These are phyloP conservation scores for Zosterops pallidus DNA, from an alignment of 2,113 vertebrate species.

Conservation along the genomic window DNA sequence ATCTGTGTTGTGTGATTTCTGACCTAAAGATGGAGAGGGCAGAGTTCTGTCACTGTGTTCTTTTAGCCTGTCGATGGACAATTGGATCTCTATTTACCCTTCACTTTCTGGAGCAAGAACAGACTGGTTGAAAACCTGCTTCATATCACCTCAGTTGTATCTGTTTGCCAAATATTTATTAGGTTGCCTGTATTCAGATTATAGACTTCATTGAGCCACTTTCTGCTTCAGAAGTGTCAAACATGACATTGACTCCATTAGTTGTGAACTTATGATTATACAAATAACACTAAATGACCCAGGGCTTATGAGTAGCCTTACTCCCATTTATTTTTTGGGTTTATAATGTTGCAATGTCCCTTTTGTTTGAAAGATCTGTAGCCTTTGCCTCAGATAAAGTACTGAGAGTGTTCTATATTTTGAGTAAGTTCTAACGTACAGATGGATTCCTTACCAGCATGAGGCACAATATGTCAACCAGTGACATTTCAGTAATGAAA, in stretches of 20 bases:
- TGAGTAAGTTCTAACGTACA: constrained; percentile 43
- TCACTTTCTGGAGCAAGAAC: neutral
- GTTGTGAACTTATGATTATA: neutral
- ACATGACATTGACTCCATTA: neutral
- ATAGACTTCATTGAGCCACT: neutral
- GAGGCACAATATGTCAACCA: constrained; percentile 54
- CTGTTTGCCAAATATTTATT: neutral
- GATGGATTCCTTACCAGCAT: constrained; percentile 61
- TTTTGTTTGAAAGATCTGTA: neutral
- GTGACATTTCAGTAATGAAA: constrained; percentile 53
- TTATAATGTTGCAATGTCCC: neutral
- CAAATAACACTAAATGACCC: neutral
- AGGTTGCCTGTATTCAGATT: neutral
- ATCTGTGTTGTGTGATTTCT: neutral
- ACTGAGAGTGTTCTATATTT: constrained; percentile 27
- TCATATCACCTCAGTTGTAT: neutral
- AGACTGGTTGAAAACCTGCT: neutral
- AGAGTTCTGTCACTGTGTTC: neutral
- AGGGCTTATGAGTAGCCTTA: neutral
- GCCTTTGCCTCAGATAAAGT: neutral
- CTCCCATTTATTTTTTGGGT: neutral
- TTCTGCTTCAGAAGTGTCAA: neutral
- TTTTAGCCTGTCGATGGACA: neutral
- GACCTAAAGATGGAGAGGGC: neutral
- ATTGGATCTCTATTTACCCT: neutral